These are phyloP conservation scores for Dendroctonus valens DNA, from an alignment of 1,140 invertebrate genomes.

Conservation along the genomic window DNA sequence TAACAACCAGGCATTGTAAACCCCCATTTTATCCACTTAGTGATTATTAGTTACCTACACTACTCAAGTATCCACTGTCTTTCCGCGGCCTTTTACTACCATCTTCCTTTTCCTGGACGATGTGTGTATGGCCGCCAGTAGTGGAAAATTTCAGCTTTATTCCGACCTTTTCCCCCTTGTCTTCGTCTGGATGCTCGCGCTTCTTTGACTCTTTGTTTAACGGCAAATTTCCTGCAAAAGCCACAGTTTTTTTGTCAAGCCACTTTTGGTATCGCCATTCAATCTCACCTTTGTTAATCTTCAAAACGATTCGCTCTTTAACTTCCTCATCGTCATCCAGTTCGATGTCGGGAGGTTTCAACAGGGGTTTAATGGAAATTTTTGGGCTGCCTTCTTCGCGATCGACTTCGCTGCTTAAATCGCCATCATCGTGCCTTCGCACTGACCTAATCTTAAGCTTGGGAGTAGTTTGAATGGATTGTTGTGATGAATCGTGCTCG, in stretches of 20 bases:
- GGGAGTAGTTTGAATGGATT: conserved; percentile 2
- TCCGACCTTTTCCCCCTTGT: conserved; percentile 46
- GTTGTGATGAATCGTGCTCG: conserved; percentile 17
- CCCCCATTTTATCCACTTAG: not conserved
- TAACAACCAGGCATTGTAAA: conserved; percentile 1
- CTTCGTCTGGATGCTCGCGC: conserved; percentile 36
- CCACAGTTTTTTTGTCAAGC: not conserved
- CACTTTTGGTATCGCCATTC: not conserved
- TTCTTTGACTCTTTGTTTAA: conserved; percentile 39
- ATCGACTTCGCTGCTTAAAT: conserved; percentile 11
- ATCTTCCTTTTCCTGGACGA: conserved; percentile 42
- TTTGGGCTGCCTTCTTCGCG: conserved; percentile 42
- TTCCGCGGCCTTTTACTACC: conserved; percentile 30
- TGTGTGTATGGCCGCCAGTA: conserved; percentile 46
- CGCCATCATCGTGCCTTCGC: conserved; percentile 32
- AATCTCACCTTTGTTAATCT: conserved; percentile 45
- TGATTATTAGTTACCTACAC: conserved; percentile 4
- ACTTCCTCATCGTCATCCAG: conserved; percentile 43
- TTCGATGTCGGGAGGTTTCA: conserved; percentile 37
- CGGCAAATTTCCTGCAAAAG: conserved; percentile 31
- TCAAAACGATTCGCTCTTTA: conserved; percentile 48
- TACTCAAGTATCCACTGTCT: conserved; percentile 18
- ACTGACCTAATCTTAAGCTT: conserved; percentile 28
- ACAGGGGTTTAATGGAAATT: conserved; percentile 49
- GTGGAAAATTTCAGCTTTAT: conserved; percentile 50